Base-by-base conservation (phyloP, 2,888 invertebrate species). In the Lithophane leautieri region DNA sequence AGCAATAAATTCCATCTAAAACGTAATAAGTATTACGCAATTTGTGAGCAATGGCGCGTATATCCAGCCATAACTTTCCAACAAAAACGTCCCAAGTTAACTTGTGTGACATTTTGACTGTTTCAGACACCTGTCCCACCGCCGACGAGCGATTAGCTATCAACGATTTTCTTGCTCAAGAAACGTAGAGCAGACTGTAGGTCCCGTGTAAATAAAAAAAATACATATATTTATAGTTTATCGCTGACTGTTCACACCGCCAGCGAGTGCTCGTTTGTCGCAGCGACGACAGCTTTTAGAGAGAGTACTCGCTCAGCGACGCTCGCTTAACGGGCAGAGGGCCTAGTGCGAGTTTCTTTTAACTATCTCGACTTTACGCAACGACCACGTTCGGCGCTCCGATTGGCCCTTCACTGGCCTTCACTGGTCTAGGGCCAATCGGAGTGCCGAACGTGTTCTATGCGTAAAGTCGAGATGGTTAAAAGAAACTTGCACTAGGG, bases 1-100 rank as follows among this genome's bases (percentile, higher is more conserved):
- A 50, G 42, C 50, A 76, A 58, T 71, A 73, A 28, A 73, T 65
- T 28, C 3, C 50, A 25, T 60, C 25, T 61, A 25, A 66, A 76
- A 74, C n/a, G 40, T 47, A 12, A 28, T 12, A 73, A 50, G 28
- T 34, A 34, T 28, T 47, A 56, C 25, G 9, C 40, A 58, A 58
- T 47, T 19, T 56, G 72, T 63, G 56, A 50, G 11, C 42, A 76
- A 62, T 62, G 67, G 44, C 12, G 76, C 67, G 61, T 67, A 63
- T 56, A 76, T 69, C 56, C 76, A 68, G 28, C 68, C 8, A 50
- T 63, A 76, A 52, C 9, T 62, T 40, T n/a, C 4, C 1, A 28
- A 50, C 14, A 65, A 44, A 71, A 58, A 63, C 70, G 25, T 63
- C 19, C 4, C n/a, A n/a, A n/a, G n/a, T n/a, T n/a, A n/a, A n/a